Conservation (phyloP, 2,113 vertebrate genomes). For the Caloenas nicobarica region DNA sequence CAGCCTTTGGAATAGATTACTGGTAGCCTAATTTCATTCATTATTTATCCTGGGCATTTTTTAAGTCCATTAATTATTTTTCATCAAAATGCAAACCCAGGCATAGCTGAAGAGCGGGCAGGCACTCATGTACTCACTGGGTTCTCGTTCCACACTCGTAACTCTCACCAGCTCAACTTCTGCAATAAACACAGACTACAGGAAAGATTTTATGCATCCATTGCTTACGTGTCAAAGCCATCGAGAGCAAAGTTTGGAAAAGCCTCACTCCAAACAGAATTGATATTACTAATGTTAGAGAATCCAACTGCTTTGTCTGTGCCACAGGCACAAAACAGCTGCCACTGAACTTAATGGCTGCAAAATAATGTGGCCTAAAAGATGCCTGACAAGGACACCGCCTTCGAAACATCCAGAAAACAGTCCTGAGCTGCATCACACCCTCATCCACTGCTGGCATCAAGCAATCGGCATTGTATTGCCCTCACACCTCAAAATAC, state of each 20-base stretch:
- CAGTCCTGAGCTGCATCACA: neutral
- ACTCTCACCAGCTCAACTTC: neutral
- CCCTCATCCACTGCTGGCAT: neutral
- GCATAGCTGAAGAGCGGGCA: neutral
- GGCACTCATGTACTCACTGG: neutral
- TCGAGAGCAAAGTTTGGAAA: neutral
- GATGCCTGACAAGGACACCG: neutral
- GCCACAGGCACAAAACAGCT: neutral
- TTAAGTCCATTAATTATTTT: constrained; percentile 17
- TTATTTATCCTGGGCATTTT: constrained; percentile 28
- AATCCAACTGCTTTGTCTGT: neutral
- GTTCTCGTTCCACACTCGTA: neutral
- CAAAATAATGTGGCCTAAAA: neutral
- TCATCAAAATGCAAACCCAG: neutral
- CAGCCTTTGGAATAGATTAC: neutral
- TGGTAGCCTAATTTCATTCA: neutral
- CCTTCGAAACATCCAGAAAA: neutral
- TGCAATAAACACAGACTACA: neutral
- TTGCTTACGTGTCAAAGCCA: neutral
- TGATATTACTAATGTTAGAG: neutral
- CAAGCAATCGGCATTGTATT: neutral
- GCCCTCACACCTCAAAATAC: neutral
- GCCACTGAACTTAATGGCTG: neutral
- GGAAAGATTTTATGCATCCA: neutral
- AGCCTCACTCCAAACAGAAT: neutral